Evolutionary conservation across 2,797 vertebrate genomes (phyloP), one percentile per base, ranked within the genome.

Genomic region (Odontamblyopus lacepedii): DNA sequence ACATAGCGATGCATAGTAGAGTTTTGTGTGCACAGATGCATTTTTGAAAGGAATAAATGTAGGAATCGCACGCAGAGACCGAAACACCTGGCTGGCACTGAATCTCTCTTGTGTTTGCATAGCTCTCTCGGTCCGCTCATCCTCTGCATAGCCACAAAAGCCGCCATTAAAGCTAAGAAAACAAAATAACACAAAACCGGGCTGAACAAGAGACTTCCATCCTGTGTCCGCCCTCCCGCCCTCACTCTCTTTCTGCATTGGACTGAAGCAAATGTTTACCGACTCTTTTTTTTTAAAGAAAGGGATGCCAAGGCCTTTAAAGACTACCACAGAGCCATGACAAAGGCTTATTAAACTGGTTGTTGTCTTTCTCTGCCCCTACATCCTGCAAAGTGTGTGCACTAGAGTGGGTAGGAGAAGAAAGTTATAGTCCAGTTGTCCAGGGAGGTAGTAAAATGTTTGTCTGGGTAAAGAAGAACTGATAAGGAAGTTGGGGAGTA

Each of bases 321-420:
- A 91, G 93, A 93, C 92, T 90, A 90, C 93, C 90, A 90, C 88
- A 91, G 92, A 94, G 93, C 93, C 93, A 90, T 94, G 95, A 96
- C 93, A 96, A 95, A 95, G 95, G 92, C 92, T 88, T 90, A 90
- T 91, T 95, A 94, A 95, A 94, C 94, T 95, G 75, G 71, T 89
- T 93, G 93, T 95, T 95, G 95, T 95, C 93, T 93, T 93, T 93
- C 92, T 90, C 89, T 88, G 83, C 78, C 73, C 6, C 44, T 87
- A 93, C 92, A 87, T 93, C 90, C 92, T 95, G 91, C 92, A 94
- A 89, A 86, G 85, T 91, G 85, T 72, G 77, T 82, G 30, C 63
- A 50, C 67, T 75, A 63, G 74, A 75, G 74, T 66, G 51, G 23
- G 18, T 0, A 29, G 15, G 30, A 76, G 53, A 78, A 77, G 76